phyloP scores from a whole-genome alignment of 2,888 invertebrate species.

The Callyntrura guangdongensis region DNA sequence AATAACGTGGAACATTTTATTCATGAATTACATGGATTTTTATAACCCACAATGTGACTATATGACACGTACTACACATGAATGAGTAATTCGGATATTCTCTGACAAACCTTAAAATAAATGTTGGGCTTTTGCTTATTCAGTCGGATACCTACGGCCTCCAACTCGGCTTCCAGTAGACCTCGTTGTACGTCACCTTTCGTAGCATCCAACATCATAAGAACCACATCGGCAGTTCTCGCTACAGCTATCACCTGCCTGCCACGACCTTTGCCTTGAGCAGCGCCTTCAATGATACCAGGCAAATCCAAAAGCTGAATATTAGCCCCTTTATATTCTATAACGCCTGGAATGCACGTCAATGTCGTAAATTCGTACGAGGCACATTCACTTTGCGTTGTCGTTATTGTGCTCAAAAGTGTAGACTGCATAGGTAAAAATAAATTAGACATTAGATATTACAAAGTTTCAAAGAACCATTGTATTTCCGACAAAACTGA shows the following conservation, averaged over 20 bases:
- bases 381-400: conserved; percentile 98
- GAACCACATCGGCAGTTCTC: conserved; percentile 97
- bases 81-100: conserved; percentile 79
- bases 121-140: conserved; percentile 99
- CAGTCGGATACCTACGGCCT: conserved; percentile 98
- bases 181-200: conserved; percentile 98
- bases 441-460: too few species aligned
- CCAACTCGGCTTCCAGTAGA: conserved; percentile 96
- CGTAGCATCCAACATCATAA: conserved; percentile 99
- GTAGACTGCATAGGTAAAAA: conserved; percentile 90
- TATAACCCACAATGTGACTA: neutral
- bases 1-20: neutral
- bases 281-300: conserved; percentile 99
- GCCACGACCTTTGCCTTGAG: conserved; percentile 89
- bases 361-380: conserved; percentile 99
- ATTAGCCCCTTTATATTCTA: conserved; percentile 99
- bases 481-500: neutral
- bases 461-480: too few species aligned
- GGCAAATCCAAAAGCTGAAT: conserved; percentile 99
- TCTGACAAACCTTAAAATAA: conserved; percentile 94
- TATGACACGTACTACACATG: neutral
- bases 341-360: conserved; percentile 98
- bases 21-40: neutral
- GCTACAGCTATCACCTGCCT: conserved; percentile 97
- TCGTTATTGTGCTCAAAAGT: conserved; percentile 96